Percentiles rank a stretch among this genome's conserved stretches.
Evolutionary conservation across 2,888 invertebrate genomes (phyloP).

Genomic region (Trachelus tabidus): DNA sequence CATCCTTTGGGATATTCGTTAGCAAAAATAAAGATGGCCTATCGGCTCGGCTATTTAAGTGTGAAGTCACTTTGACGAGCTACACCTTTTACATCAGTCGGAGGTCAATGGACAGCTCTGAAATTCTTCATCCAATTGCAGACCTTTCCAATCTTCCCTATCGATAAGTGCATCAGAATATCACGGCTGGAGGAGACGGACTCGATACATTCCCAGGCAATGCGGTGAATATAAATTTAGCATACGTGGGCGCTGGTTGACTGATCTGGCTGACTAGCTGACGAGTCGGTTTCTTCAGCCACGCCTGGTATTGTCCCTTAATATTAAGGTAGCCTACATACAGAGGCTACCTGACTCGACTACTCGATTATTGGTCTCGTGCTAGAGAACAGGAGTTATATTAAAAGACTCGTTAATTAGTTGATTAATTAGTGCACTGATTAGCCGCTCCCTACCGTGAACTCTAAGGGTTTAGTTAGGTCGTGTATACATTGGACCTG

Average conservation of each 20-base stretch:
- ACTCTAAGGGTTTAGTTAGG: not conserved
- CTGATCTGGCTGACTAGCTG: not conserved
- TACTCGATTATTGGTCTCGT: not conserved
- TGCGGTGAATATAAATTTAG: conserved; percentile 8
- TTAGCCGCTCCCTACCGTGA: not conserved
- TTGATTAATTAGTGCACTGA: conserved; percentile 18
- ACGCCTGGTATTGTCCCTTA: conserved; percentile 11
- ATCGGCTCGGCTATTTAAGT: not conserved
- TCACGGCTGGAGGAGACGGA: conserved; percentile 26
- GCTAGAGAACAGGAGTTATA: not conserved
- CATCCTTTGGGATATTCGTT: not conserved
- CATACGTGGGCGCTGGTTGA: conserved; percentile 10
- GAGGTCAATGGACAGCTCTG: not conserved
- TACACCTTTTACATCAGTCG: not conserved
- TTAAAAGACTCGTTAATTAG: conserved; percentile 13
- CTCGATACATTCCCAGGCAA: conserved; percentile 25
- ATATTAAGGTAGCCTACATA: conserved; percentile 3
- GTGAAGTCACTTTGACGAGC: not conserved
- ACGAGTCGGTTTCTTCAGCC: not conserved
- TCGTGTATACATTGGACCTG: not conserved
- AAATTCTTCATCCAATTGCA: conserved; percentile 6
- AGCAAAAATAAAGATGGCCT: not conserved
- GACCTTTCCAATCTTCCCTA: conserved; percentile 37
- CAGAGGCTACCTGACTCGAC: not conserved
- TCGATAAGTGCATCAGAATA: conserved; percentile 38